Conservation (phyloP, 2,888 invertebrate genomes). For the Dasysyrphus albostriatus region DNA sequence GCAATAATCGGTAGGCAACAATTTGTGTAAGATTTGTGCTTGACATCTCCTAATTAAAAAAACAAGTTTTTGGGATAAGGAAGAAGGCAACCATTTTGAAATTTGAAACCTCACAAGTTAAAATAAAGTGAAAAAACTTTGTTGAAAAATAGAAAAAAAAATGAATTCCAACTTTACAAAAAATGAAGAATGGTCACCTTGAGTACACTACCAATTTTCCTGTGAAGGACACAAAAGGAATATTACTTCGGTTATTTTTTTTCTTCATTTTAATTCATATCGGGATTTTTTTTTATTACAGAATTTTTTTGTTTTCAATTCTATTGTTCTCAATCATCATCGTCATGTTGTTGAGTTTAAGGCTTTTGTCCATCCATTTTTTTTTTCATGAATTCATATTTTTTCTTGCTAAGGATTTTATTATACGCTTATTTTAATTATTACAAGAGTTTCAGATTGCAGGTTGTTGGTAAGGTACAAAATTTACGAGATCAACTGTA, state of each 20-base stretch:
- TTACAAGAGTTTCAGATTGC: conserved; percentile 59
- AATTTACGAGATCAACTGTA: conserved; percentile 54
- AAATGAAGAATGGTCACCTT: not conserved
- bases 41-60: too few relatives aligned
- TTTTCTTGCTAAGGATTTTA: conserved; percentile 31
- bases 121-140: too few relatives aligned
- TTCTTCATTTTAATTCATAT: conserved; percentile 42
- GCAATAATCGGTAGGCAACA: too few relatives aligned
- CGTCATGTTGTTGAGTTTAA: conserved; percentile 44
- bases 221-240: conserved; percentile 45
- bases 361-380: conserved; percentile 47
- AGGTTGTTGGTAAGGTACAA: not conserved
- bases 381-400: conserved; percentile 45
- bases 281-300: conserved; percentile 20
- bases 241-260: conserved; percentile 33
- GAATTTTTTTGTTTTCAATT: conserved; percentile 33
- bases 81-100: too few relatives aligned
- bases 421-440: conserved; percentile 49
- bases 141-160: too few relatives aligned
- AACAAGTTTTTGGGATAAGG: too few relatives aligned
- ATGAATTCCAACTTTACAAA: not conserved
- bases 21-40: too few relatives aligned
- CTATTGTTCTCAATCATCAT: conserved; percentile 28
- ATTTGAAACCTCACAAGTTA: too few relatives aligned
- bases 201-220: not conserved